Evolutionary conservation across 1,140 invertebrate species (phyloP), one percentile per base, ranked within the genome.

Genomic region (Acromyrmex echinatior): DNA sequence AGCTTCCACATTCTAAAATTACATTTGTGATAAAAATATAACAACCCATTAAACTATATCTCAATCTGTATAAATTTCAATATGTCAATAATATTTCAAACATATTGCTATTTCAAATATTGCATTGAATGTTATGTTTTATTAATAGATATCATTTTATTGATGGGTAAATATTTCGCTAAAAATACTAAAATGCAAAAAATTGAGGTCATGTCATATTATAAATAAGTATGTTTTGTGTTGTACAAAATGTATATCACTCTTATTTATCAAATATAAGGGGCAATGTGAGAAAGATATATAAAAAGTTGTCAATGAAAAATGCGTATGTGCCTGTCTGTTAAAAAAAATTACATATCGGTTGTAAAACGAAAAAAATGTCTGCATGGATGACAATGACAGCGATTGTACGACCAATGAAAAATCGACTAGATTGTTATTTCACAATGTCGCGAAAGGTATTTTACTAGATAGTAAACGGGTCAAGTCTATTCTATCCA

Each of bases 371-470:
- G 70, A 84, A 39, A 74, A 35, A 84, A 76, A 74, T 49, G 56
- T 76, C 58, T 28, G 56, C 56, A 14, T 76, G 58, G 70, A 74
- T 82, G 80, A 84, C 68, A 74, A 74, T 21, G 56, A 73, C 56
- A 51, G 56, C 39, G 70, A 74, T 62, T 76, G 80, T 74, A 62
- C 56, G 39, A 14, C 18, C 70, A 9, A 14, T 76, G 80, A 84
- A 84, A 84, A 84, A 84, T 84, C 39, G 80, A 84, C 70, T 76
- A 35, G 70, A 76, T 76, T 84, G 70, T 74, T 76, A 76, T 84
- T 74, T 76, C 80, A 62, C 70, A 74, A 84, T 12, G 70, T 84
- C 70, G 80, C 80, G 39, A 39, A 76, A 74, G 56, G 70, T 84
- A 84, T 84, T 76, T 76, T 51, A 74, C 25, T 76, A 84, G 70